These are phyloP conservation scores for Pyrrhia umbra DNA, from an alignment of 2,888 invertebrate genomes.

Conservation along the genomic window DNA sequence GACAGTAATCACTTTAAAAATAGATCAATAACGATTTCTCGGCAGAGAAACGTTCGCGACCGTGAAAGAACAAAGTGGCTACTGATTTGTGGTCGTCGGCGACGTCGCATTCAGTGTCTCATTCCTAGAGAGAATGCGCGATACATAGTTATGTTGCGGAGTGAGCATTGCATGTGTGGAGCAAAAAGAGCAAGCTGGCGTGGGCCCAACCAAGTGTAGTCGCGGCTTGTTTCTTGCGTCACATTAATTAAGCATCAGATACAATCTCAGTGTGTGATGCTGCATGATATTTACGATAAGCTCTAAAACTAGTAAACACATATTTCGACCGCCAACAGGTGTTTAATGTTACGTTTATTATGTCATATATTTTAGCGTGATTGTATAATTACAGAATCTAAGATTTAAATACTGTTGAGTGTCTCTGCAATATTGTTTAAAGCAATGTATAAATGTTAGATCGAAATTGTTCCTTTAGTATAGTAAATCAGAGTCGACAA, in stretches of 20 bases:
- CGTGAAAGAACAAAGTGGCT: constrained; percentile 85
- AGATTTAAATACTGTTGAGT: not conserved
- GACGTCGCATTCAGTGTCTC: constrained; percentile 77
- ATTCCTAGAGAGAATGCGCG: constrained; percentile 78
- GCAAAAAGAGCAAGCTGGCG: constrained; percentile 85
- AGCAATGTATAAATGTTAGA: constrained; percentile 54
- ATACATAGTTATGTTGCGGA: constrained; percentile 65
- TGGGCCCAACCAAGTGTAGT: constrained; percentile 84
- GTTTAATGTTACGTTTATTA: constrained; percentile 43
- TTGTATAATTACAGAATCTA: not conserved
- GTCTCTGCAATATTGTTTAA: constrained; percentile 46
- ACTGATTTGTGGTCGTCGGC: constrained; percentile 84
- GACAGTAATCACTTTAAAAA: constrained; percentile 81
- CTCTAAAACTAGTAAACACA: constrained; percentile 64
- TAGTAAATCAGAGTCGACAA: constrained; percentile 72
- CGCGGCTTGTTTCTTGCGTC: constrained; percentile 84
- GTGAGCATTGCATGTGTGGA: constrained; percentile 70
- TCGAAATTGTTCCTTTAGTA: constrained; percentile 66
- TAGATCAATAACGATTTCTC: constrained; percentile 73
- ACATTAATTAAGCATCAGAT: constrained; percentile 87
- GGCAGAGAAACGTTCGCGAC: constrained; percentile 75
- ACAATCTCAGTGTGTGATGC: constrained; percentile 76
- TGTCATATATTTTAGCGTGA: constrained; percentile 13
- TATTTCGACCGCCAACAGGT: constrained; percentile 65
- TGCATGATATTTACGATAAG: constrained; percentile 61